A percentile compares a stretch with the other conserved stretches of the same genome.
Conservation (phyloP, 2,113 vertebrate species). For the Tapirus terrestris region DNA sequence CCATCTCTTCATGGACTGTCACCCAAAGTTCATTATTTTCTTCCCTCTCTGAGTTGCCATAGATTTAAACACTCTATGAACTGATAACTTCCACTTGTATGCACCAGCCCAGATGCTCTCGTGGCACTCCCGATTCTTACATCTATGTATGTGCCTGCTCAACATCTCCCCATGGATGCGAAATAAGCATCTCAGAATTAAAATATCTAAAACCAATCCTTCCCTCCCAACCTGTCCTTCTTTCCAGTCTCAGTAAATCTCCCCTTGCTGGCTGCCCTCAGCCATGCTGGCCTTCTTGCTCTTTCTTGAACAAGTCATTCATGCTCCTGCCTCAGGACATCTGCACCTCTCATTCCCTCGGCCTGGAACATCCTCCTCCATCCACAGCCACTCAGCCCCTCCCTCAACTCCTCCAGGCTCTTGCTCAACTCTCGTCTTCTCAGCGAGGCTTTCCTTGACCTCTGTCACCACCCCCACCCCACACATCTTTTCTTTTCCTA, state of each 20-base stretch:
- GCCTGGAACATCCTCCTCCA: not conserved
- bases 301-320: not conserved
- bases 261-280: not conserved
- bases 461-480: not conserved
- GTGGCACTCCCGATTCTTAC: not conserved
- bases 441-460: not conserved
- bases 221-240: not conserved
- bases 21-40: not conserved
- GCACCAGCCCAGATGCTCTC: too few species aligned
- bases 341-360: not conserved
- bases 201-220: not conserved
- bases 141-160: not conserved
- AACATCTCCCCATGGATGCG: not conserved
- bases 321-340: not conserved
- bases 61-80: not conserved
- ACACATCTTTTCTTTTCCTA: not conserved
- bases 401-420: not conserved
- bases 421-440: not conserved
- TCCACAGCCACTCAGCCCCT: not conserved
- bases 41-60: not conserved
- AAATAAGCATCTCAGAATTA: not conserved
- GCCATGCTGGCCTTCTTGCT: not conserved
- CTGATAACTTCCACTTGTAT: accelerated
- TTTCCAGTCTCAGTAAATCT: not conserved
- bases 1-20: not conserved